Evolutionary conservation across 2,888 invertebrate species (phyloP).

Genomic region (Drosophila percnosoma): DNA sequence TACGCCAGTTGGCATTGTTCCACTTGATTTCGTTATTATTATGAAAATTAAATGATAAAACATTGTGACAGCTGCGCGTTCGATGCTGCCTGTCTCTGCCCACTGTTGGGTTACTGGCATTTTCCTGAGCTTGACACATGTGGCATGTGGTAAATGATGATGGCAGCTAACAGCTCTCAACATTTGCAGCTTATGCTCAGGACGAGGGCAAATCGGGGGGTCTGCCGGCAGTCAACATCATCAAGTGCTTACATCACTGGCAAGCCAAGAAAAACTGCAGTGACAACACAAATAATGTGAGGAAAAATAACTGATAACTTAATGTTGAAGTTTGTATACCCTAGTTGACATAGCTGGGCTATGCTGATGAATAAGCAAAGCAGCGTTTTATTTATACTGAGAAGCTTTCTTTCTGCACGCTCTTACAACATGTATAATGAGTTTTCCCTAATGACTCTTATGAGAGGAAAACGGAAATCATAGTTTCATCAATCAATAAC

Average conservation of each 20-base stretch:
- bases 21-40: conserved; percentile 79
- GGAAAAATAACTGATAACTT: conserved; percentile 28
- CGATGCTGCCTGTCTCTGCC: conserved; percentile 31
- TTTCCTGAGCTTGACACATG: conserved; percentile 55
- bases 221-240: conserved; percentile 1
- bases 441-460: background rate
- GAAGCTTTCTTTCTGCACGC: background rate
- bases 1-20: conserved; percentile 41
- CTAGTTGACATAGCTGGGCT: conserved; percentile 21
- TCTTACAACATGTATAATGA: background rate
- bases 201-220: background rate
- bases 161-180: conserved; percentile 67
- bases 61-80: conserved; percentile 76
- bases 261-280: conserved; percentile 28
- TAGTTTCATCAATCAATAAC: background rate
- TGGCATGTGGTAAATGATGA: conserved; percentile 71
- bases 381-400: background rate
- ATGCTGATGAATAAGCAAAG: background rate
- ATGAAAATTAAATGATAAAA: conserved; percentile 81
- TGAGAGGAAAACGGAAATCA: background rate
- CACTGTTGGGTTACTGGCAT: conserved; percentile 60
- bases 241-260: conserved; percentile 31
- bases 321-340: conserved; percentile 31
- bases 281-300: conserved; percentile 60
- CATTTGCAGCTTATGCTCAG: conserved; percentile 34